phyloP scores from a whole-genome alignment of 2,888 invertebrate genomes.

The Cerastis leucographa region DNA sequence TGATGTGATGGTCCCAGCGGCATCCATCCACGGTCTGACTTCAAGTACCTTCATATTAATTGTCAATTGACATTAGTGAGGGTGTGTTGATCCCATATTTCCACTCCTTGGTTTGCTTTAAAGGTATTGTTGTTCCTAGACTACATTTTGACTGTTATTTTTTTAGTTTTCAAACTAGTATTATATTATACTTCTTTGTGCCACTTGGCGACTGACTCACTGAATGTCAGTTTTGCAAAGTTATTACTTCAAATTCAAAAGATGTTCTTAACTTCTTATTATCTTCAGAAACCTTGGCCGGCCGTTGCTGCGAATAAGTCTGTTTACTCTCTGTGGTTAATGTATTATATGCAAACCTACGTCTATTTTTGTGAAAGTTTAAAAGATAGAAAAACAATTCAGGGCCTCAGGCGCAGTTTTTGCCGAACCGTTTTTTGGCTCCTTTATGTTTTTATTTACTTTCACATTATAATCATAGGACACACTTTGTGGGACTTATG shows the following conservation, averaged over 20 bases:
- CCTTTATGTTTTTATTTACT: slow-evolving; percentile 49
- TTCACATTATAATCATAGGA: slow-evolving; percentile 48
- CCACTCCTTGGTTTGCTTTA: neutral
- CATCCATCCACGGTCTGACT: neutral
- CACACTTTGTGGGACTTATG: neutral
- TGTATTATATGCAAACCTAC: slow-evolving; percentile 29
- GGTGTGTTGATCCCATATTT: neutral
- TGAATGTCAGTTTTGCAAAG: neutral
- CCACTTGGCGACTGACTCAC: neutral
- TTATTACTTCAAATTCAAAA: neutral
- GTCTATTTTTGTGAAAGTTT: slow-evolving; percentile 65
- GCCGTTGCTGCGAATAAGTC: neutral
- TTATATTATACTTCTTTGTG: neutral
- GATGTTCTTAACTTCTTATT: neutral
- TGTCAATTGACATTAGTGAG: neutral
- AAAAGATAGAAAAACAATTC: slow-evolving; percentile 51
- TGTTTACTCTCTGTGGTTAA: slow-evolving; percentile 9
- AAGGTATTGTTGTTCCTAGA: neutral
- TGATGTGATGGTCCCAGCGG: neutral
- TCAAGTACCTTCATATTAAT: neutral
- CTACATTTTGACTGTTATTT: neutral
- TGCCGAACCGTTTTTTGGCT: slow-evolving; percentile 23
- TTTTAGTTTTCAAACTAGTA: neutral
- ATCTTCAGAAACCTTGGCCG: slow-evolving; percentile 3
- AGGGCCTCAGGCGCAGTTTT: slow-evolving; percentile 52